Evolutionary conservation across 2,888 invertebrate genomes (phyloP).

Genomic region (Hecatera dysodea): DNA sequence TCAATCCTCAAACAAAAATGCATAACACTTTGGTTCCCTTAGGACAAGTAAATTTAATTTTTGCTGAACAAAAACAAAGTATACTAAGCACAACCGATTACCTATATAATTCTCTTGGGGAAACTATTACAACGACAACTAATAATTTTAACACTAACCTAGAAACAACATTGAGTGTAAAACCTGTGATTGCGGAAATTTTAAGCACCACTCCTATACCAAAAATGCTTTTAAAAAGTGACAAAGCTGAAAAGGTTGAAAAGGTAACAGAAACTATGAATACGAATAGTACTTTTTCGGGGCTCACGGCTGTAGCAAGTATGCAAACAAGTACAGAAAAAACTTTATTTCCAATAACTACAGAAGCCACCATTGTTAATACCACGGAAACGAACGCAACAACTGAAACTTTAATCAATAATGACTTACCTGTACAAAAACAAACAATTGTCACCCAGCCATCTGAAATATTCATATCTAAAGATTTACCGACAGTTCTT

Average conservation of each 20-base stretch:
- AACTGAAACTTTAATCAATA: neutral
- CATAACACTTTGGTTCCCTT: neutral
- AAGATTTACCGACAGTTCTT: constrained; percentile 6
- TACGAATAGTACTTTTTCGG: neutral
- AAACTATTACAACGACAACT: neutral
- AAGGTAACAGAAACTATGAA: neutral
- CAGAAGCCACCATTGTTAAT: neutral
- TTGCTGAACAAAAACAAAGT: neutral
- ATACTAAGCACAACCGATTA: constrained; percentile 5
- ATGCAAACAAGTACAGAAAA: constrained; percentile 5
- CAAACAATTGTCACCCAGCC: neutral
- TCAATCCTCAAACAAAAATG: neutral
- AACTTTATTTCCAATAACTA: neutral
- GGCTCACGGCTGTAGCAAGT: neutral
- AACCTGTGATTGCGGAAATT: neutral
- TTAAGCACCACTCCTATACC: constrained; percentile 12
- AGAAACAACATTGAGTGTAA: constrained; percentile 6
- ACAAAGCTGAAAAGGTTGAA: constrained; percentile 6
- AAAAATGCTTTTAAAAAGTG: neutral
- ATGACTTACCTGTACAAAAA: constrained; percentile 10
- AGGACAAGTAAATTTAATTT: neutral
- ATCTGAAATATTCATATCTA: constrained; percentile 15
- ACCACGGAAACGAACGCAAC: neutral
- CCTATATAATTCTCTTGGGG: constrained; percentile 1
- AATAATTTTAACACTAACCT: constrained; percentile 1